Evolutionary conservation across 2,113 vertebrate species (phyloP), one percentile per base, ranked within the genome.

Genomic region (Toxotes jaculatrix): DNA sequence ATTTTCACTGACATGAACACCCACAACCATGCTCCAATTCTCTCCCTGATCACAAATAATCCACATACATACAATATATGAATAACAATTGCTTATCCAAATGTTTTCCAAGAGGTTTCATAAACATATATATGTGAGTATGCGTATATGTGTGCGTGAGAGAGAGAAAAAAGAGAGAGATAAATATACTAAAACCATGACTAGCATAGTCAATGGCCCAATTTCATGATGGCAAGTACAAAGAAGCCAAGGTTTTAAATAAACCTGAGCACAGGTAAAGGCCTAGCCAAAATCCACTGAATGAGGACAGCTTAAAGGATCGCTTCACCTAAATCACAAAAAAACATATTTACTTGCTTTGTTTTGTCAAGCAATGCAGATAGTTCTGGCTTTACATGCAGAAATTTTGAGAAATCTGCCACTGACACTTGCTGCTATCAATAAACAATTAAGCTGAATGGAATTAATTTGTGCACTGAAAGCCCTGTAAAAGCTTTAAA

Each of bases 191-290:
- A 14, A 82, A 79, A 38, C 16, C 51, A 36, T 38, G 16, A 32
- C 14, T 53, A 7, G 47, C 31, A 43, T 21, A 59, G 71, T 40
- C 17, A 61, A 70, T 76, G 65, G 31, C 31, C 67, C 40, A 56
- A 9, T 68, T 34, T 51, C 21, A 61, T 34, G 16, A 49, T 40
- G 13, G 11, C 6, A 19, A 78, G 57, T 55, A 82, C 42, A 69
- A 68, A 78, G 31, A 56, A 60, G 51, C 51, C 7, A 65, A 31
- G 23, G 59, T 60, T 65, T 71, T 76, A 80, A 60, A 71, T 66
- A 85, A 76, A 71, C 45, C 67, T 19, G 42, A 64, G 43, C 34
- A 53, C 42, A 32, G 27, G 31, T 32, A 36, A 47, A 56, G 21
- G 17, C 55, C 21, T 3, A 23, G 23, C 32, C 43, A 31, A 38